Base-by-base conservation (phyloP, 30 jellyfish, hydroid and myxozoan genomes). In the Turritopsis dohrnii region DNA sequence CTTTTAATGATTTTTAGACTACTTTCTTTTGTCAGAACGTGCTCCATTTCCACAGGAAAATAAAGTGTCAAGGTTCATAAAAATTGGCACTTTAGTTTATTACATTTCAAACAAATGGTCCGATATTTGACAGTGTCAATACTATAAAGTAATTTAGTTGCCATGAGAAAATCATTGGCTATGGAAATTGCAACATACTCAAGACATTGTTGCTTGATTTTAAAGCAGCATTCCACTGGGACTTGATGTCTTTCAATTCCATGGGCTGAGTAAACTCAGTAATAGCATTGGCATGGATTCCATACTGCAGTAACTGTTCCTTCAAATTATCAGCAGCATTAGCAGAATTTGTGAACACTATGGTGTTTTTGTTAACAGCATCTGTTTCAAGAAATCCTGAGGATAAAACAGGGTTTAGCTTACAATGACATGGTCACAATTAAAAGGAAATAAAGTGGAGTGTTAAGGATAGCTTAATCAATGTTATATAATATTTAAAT, bases 271-370 rank as follows among this genome's bases (percentile, higher is more conserved):
- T 81, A 77, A 88, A 92, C 90, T 87, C 96, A 0, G 98, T 92
- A 18, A 86, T 86, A 21, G 54, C 81, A 28, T 77, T 20, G 17
- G 88, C 86, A 7, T 84, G 81, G 22, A 92, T 53, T 74, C 94
- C 80, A 65, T 81, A 84, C 52, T 86, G 28, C 72, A 74, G 86
- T 26, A 92, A 84, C 16, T 52, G 76, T 41, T 75, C 54, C 54
- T 76, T 89, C 16, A 92, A 85, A 20, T 21, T 31, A n/a, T 92
- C 98, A 16, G 95, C 96, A 28, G 74, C 89, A 17, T 72, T 81
- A 28, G 98, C 96, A 1, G 96, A 88, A 54, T 92, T 88, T 24
- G 90, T 87, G 80, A 84, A 92, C 65, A 92, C 66, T 26, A 92
- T 85, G 22, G 84, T 83, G 73, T 79, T 75, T 52, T 92, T 80